A percentile compares a stretch with the other conserved stretches of the same genome.
Evolutionary conservation across 2,113 vertebrate species (phyloP).

Genomic region (Bos taurus): ARS-UCD2.0 NC_037332.1:95838001-95838500

Average conservation of each 20-base stretch:
- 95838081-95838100: not conserved
- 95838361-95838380: not conserved
- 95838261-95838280: not conserved
- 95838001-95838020: not conserved
- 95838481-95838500: not conserved
- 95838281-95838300: not conserved
- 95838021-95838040: not conserved
- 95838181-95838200: not conserved
- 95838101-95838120: not conserved
- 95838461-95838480: not conserved
- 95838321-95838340: not conserved
- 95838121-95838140: not conserved
- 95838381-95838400: not conserved
- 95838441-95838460: not conserved
- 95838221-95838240: not conserved
- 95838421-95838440: not conserved
- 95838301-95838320: not conserved
- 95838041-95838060: not conserved
- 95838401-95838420: not conserved
- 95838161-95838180: slow-evolving; percentile 6
- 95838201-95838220: not conserved
- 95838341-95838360: not conserved
- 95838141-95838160: not conserved
- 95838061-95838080: not conserved
- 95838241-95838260: not conserved